These are phyloP conservation scores for Drosophila aldrichi DNA, from an alignment of 2,888 invertebrate genomes.

Conservation along the genomic window DNA sequence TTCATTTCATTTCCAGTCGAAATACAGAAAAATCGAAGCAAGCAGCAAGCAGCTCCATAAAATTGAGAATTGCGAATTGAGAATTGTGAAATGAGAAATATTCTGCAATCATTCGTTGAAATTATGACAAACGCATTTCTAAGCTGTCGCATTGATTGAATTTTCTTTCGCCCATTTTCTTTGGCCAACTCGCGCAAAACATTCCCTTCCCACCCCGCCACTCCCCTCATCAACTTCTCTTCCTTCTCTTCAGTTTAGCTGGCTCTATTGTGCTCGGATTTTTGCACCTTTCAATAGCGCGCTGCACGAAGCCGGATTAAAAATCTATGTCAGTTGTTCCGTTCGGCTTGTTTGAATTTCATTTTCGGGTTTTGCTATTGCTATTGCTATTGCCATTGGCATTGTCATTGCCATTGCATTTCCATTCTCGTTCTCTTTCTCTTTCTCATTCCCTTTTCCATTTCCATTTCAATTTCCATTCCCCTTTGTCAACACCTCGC, in stretches of 20 bases:
- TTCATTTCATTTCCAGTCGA: constrained; percentile 59
- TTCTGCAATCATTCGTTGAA: constrained; percentile 75
- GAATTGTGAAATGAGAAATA: constrained; percentile 67
- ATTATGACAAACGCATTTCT: constrained; percentile 79
- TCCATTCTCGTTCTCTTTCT: neutral
- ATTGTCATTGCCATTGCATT: neutral
- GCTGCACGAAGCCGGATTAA: constrained; percentile 49
- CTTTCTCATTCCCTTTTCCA: constrained; percentile 6
- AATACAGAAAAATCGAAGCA: constrained; percentile 28
- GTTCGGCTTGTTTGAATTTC: constrained; percentile 57
- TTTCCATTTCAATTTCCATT: constrained; percentile 11
- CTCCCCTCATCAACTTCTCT: neutral
- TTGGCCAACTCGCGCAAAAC: constrained; percentile 1
- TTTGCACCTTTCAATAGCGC: constrained; percentile 63
- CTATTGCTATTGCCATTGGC: constrained; percentile 7
- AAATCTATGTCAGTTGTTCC: constrained; percentile 48
- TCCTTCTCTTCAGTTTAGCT: neutral
- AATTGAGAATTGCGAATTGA: constrained; percentile 62
- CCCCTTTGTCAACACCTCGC: constrained; percentile 61
- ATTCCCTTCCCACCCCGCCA: neutral
- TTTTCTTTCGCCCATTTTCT: constrained; percentile 43
- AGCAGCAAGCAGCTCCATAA: constrained; percentile 27
- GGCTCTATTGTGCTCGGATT: constrained; percentile 50
- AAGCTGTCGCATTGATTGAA: constrained; percentile 75
- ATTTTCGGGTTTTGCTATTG: constrained; percentile 50